phyloP scores from a whole-genome alignment of 2,888 invertebrate genomes.

The Synergus japonicus region DNA sequence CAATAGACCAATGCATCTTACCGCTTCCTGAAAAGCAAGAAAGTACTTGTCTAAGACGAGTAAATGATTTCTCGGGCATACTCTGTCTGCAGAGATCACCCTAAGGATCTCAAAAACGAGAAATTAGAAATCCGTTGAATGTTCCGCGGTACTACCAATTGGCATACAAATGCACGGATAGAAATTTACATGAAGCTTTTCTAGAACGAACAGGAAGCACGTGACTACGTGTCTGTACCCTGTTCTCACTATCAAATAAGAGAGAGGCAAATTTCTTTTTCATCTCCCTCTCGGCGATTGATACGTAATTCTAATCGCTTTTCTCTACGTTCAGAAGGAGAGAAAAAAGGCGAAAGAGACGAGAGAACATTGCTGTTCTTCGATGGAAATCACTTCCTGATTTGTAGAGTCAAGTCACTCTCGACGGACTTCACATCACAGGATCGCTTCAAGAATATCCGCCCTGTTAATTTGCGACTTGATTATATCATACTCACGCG shows the following conservation, averaged over 20 bases:
- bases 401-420: conserved; percentile 59
- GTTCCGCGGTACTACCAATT: neutral
- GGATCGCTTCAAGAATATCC: conserved; percentile 57
- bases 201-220: conserved; percentile 48
- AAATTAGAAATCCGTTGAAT: neutral
- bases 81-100: neutral
- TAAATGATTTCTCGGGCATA: neutral
- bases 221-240: conserved; percentile 47
- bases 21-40: neutral
- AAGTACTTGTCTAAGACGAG: neutral
- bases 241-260: conserved; percentile 45
- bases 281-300: conserved; percentile 42
- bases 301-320: conserved; percentile 49
- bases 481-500: conserved; percentile 68
- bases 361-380: conserved; percentile 49
- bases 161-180: neutral
- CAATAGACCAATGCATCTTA: neutral
- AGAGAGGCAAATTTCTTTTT: conserved; percentile 50
- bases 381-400: conserved; percentile 73
- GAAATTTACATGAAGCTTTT: neutral
- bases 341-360: conserved; percentile 41
- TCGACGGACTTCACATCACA: conserved; percentile 9
- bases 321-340: conserved; percentile 45
- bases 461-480: conserved; percentile 62
- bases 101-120: neutral